Evolutionary conservation across 2,888 invertebrate genomes (phyloP), one percentile per base, ranked within the genome.

Genomic region (Trachelus stipa): DNA sequence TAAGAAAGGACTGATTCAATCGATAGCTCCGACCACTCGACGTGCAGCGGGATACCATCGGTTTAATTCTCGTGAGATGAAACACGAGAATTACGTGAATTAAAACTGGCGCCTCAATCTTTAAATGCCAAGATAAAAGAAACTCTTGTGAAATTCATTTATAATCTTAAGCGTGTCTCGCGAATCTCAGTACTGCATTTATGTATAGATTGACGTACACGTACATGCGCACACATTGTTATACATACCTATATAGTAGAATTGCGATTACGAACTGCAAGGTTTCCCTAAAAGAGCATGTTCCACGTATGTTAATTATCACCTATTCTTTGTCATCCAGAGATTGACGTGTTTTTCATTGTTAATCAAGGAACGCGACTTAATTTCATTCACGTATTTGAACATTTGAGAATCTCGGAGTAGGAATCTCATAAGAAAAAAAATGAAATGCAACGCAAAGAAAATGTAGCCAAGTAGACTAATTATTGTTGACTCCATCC

Each of bases 131-230:
- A 56, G 56, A 56, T 56, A 56, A 56, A 56, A 56, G 56, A 56
- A 23, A 56, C 56, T 56, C 56, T 56, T 23, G 9, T 56, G 23
- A 56, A 56, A 23, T 56, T 56, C 15, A 15, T 56, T 56, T 56
- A 23, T 56, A 56, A 23, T 23, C 56, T 23, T 56, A 56, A 56
- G 56, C 56, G 56, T 56, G 56, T 56, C 56, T 56, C 56, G 56
- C 56, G 56, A 56, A 56, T 56, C 23, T 56, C 56, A 56, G 56
- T 56, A 56, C 56, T 56, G 56, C 56, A 56, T 9, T 56, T 56
- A 71, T 75, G 84, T 80, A 80, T 86, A 86, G 88, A 88, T 88
- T 88, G 87, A 87, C 88, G 88, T 88, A 87, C 85, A 82, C 80
- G 82, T 83, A 84, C 78, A 81, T 83, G 85, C 83, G 80, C 82